Evolutionary conservation across 2,113 vertebrate genomes (phyloP), one percentile per base, ranked within the genome.

Genomic region (Phalacrocorax brasilianus): DNA sequence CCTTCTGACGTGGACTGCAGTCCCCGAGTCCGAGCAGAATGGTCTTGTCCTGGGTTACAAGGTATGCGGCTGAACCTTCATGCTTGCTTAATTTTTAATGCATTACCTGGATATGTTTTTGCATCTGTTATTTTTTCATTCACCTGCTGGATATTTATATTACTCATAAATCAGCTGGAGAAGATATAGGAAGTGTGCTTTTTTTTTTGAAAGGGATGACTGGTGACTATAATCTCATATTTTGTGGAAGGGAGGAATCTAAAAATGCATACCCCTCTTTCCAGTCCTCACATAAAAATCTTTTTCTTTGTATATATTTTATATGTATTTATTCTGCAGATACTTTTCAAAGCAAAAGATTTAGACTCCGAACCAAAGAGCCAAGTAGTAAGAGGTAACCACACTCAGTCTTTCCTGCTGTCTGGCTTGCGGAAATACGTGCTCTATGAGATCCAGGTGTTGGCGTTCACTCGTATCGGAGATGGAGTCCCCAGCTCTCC

Each of bases 11-110:
- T 99, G 99, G 99, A 97, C 98, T 1, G 88, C 98, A 0, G 98
- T 99, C 58, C 98, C 99, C 0, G 98, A 98, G 73, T 88, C 98
- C 0, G 98, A 99, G 96, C 99, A 98, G 96, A 99, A 99, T 1
- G 99, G 99, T 67, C 98, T 99, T 77, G 98, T 99, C 74, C 97
- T 99, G 33, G 99, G 99, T 86, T 99, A 99, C 93, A 99, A 99
- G 99, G 99, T 99, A 97, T 1, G 23, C 32, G 30, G 0, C 33
- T 32, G 84, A 15, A 65, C 26, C 55, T n/a, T 55, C 47, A 18
- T 5, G 8, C 26, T 75, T n/a, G 14, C 22, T 71, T 30, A 14
- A 15, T 40, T 55, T 78, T 73, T 63, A 63, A 33, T 63, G 15
- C 32, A 12, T 89, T 77, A 19, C 67, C n/a, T 67, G 26, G 22